Conservation (phyloP, 2,113 vertebrate species). For the Agelaius tricolor region DNA sequence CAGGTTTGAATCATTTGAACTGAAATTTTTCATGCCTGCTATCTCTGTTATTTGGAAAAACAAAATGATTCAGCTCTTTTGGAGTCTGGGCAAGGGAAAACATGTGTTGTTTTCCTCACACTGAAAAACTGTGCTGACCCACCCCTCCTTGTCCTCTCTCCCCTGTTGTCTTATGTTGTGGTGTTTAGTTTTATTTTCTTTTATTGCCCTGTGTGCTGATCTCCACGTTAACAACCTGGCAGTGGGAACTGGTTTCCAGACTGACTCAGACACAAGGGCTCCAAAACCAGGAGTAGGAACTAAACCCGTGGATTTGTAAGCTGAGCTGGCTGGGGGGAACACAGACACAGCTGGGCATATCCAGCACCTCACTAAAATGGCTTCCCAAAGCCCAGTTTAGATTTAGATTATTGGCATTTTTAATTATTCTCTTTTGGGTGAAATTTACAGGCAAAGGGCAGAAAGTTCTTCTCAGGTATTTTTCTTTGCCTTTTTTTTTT, state of each 20-base stretch:
- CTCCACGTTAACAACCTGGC: neutral
- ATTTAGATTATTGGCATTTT: neutral
- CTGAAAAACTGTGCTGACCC: neutral
- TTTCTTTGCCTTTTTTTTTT: neutral
- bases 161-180: neutral
- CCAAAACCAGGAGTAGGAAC: neutral
- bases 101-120: constrained; percentile 50
- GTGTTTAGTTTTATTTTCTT: neutral
- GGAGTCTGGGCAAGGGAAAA: neutral
- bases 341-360: accelerated
- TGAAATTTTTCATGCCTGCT: neutral
- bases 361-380: neutral
- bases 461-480: neutral
- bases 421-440: neutral
- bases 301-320: neutral
- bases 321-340: neutral
- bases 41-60: neutral
- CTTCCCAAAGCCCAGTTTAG: neutral
- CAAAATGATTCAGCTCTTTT: constrained; percentile 27
- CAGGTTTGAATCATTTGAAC: neutral
- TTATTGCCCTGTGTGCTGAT: neutral
- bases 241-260: neutral
- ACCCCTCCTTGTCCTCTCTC: neutral
- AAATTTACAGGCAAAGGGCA: neutral
- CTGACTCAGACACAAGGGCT: neutral